These are phyloP conservation scores for Nerophis ophidion DNA, from an alignment of 2,113 vertebrate genomes.

Conservation along the genomic window DNA sequence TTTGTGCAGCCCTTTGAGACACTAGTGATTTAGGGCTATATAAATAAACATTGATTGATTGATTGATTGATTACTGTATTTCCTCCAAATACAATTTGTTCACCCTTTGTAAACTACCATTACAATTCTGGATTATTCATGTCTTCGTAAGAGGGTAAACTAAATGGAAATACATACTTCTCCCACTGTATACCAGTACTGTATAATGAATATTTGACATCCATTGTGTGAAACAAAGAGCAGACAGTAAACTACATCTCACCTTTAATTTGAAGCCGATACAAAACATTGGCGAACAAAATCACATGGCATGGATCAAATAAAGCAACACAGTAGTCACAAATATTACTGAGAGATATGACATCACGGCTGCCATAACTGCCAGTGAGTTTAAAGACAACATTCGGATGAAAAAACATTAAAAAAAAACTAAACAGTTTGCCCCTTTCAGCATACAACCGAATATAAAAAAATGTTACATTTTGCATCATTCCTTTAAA, in stretches of 20 bases:
- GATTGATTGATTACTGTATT: no score
- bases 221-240: not conserved
- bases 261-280: slow-evolving; percentile 59
- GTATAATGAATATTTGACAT: not conserved
- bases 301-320: slow-evolving; percentile 29
- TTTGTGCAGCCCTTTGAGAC: no score
- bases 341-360: slow-evolving; percentile 5
- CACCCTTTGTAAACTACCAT: no score
- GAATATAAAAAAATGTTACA: not conserved
- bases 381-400: not conserved
- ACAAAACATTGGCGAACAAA: slow-evolving; percentile 45
- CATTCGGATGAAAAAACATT: not conserved
- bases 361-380: not conserved
- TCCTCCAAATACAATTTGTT: no score
- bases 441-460: not conserved
- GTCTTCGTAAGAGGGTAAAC: no score
- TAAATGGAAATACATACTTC: no score
- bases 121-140: no score
- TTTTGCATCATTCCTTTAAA: slow-evolving; percentile 9
- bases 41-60: no score
- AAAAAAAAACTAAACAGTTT: not conserved
- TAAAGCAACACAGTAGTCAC: slow-evolving; percentile 23
- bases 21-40: no score
- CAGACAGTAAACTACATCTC: slow-evolving; percentile 9
- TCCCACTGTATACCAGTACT: no score